These are phyloP conservation scores for Cecidostiba fungosa DNA, from an alignment of 2,888 invertebrate species.

Conservation along the genomic window DNA sequence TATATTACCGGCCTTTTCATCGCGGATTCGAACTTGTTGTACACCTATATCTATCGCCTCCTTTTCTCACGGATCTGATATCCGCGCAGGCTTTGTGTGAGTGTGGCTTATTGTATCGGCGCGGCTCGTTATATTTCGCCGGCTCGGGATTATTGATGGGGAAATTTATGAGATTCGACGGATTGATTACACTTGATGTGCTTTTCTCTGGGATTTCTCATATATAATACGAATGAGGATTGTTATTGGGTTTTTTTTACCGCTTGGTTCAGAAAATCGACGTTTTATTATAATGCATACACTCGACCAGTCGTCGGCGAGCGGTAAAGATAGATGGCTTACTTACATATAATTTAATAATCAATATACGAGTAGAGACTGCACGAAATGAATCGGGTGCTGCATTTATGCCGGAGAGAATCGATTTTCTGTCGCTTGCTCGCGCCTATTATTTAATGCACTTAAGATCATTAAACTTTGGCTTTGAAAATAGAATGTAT, in stretches of 20 bases:
- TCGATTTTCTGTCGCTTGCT: neutral
- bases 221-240: too few species aligned
- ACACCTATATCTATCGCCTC: neutral
- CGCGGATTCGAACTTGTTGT: neutral
- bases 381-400: neutral
- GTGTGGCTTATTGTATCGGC: too few species aligned
- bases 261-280: too few species aligned
- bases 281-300: neutral
- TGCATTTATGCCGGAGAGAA: neutral
- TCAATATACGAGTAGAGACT: neutral
- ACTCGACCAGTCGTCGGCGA: neutral
- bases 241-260: too few species aligned
- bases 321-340: neutral
- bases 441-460: neutral
- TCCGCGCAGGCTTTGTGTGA: neutral
- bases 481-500: too few species aligned
- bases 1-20: neutral
- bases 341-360: neutral
- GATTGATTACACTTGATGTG: too few species aligned
- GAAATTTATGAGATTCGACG: neutral
- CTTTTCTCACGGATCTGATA: conserved; percentile 12
- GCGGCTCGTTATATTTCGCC: neutral
- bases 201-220: too few species aligned
- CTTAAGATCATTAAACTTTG: neutral
- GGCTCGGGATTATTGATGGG: neutral